These are phyloP conservation scores for Lomographa bimaculata DNA, from an alignment of 2,888 invertebrate genomes.

Conservation along the genomic window DNA sequence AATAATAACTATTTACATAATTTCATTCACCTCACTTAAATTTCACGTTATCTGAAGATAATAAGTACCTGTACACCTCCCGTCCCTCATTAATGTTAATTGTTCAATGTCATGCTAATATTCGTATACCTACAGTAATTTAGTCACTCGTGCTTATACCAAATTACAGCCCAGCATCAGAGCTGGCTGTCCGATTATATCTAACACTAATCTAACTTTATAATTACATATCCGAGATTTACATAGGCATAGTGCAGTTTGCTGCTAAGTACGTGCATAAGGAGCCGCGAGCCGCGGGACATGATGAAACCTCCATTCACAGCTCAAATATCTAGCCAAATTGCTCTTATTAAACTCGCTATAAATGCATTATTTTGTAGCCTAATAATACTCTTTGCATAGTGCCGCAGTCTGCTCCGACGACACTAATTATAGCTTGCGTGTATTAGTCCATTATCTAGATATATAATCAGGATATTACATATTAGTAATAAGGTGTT, in stretches of 20 bases:
- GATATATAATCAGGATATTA: constrained; percentile 23
- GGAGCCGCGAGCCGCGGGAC: constrained; percentile 28
- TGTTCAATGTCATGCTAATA: no score
- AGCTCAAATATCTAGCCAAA: constrained; percentile 41
- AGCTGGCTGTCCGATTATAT: constrained; percentile 35
- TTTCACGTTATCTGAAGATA: no score
- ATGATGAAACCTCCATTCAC: constrained; percentile 45
- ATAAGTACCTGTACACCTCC: no score
- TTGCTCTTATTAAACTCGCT: constrained; percentile 43
- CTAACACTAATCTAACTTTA: constrained; percentile 40
- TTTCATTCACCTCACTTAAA: no score
- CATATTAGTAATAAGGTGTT: constrained; percentile 26
- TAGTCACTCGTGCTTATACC: constrained; percentile 15
- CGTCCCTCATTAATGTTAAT: no score
- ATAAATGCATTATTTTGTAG: constrained; percentile 33
- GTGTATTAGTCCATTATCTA: constrained; percentile 25
- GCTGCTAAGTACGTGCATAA: constrained; percentile 11
- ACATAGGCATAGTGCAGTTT: constrained; percentile 29
- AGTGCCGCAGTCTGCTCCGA: constrained; percentile 25
- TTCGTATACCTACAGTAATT: neutral
- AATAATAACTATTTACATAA: no score
- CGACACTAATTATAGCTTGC: constrained; percentile 38
- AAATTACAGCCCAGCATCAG: constrained; percentile 35
- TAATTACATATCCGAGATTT: constrained; percentile 40
- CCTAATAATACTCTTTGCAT: constrained; percentile 35